A percentile compares a stretch with the other conserved stretches of the same genome.
These are phyloP conservation scores for Rhegmatorhina hoffmannsi DNA, from an alignment of 2,113 vertebrate species.

Conservation along the genomic window DNA sequence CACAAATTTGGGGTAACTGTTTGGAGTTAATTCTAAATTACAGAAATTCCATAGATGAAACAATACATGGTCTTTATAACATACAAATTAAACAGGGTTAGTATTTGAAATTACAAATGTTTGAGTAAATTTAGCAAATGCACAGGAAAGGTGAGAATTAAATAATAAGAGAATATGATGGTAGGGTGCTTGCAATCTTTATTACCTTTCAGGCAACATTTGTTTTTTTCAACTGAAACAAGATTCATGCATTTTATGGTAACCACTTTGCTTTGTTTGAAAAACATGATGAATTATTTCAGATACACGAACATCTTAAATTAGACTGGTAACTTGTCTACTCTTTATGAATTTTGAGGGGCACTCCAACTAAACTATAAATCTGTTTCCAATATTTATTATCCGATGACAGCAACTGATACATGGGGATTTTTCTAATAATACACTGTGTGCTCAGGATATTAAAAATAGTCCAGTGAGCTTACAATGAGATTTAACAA, in stretches of 20 bases:
- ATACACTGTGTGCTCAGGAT: background rate
- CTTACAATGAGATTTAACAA: slow-evolving; percentile 2
- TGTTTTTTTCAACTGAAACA: background rate
- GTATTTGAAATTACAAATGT: background rate
- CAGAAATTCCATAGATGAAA: background rate
- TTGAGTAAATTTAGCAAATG: background rate
- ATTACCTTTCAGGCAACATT: background rate
- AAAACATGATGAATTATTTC: background rate
- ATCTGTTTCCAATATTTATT: background rate
- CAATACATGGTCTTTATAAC: background rate
- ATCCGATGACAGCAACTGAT: background rate
- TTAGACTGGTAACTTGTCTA: background rate
- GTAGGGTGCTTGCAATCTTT: background rate
- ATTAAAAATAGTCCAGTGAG: slow-evolving; percentile 7
- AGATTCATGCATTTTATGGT: background rate
- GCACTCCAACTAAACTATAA: background rate
- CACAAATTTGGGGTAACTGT: background rate
- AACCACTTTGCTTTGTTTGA: background rate
- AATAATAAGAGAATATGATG: background rate
- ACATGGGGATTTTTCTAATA: background rate
- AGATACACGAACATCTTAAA: background rate
- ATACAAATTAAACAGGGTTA: background rate
- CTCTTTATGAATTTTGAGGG: background rate
- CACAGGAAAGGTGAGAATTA: background rate
- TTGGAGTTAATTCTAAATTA: background rate